Evolutionary conservation across 2,888 invertebrate genomes (phyloP), one percentile per base, ranked within the genome.

Genomic region (Spatulosminthurus flaviceps): DNA sequence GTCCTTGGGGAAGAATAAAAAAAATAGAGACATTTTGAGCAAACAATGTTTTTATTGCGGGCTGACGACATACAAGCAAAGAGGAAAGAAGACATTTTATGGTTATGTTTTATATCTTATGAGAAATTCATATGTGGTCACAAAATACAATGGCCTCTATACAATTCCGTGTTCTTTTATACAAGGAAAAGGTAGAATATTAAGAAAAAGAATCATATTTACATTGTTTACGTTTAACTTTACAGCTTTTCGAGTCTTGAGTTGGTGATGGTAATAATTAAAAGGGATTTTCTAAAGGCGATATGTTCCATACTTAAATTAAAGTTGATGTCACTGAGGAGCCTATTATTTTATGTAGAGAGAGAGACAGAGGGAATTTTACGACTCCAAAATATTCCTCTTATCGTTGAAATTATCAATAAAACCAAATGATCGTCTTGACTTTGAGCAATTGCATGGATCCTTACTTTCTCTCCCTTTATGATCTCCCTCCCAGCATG

Each of bases 361-460:
- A 19, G n/a, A n/a, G n/a, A n/a, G n/a, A n/a, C n/a, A n/a, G n/a
- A n/a, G n/a, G 26, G 34, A 0, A 26, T 41, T 70, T 70, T 70
- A 70, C 21, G 13, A 5, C 41, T 41, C 41, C 22, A 72, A 72
- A 51, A 43, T 26, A 51, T 72, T 43, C 51, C 41, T 67, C 26
- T 42, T 43, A 51, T 72, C 72, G 72, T 43, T 24, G 51, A 51
- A 72, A 72, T 51, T 72, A 43, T 72, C 72, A 51, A 72, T 72
- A 51, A 72, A 72, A 72, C 51, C 21, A 72, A 72, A 72, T 26
- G 72, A 72, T 24, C 43, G n/a, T 72, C 24, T 22, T 72, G 43
- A 72, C 72, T 72, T 72, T 72, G 72, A 72, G 72, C 42, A 72
- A 72, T 72, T 43, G 43, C 22, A 64, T 28, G 29, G 24, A 67